A percentile compares a stretch with the other conserved stretches of the same genome.
phyloP scores from a whole-genome alignment of 2,888 invertebrate species.

The Tupiocoris notatus region DNA sequence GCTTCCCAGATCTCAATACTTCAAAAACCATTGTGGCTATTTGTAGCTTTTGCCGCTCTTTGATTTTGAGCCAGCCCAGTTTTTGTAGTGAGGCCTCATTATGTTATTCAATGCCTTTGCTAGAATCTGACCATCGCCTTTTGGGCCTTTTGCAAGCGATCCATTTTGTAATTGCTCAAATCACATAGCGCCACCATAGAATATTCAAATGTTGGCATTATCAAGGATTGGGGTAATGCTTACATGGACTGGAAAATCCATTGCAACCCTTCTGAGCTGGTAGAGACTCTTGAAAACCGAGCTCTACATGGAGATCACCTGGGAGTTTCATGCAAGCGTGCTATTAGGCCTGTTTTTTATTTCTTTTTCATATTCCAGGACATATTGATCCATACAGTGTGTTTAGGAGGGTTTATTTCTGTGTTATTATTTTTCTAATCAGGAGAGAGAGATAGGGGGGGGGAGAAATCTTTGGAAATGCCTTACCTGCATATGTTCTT shows the following conservation, averaged over 20 bases:
- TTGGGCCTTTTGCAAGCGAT: not conserved
- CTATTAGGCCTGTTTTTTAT: not conserved
- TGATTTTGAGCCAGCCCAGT: not conserved
- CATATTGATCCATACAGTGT: too few species aligned
- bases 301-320: not conserved
- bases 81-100: not conserved
- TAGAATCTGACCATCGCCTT: not conserved
- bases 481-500: constrained; percentile 69
- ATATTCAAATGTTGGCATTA: not conserved
- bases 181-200: not conserved
- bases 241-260: not conserved
- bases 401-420: too few species aligned
- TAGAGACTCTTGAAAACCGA: not conserved
- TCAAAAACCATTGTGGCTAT: not conserved
- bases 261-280: not conserved
- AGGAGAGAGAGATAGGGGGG: too few species aligned
- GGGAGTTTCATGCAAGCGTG: not conserved
- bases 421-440: too few species aligned
- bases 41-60: not conserved
- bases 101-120: not conserved
- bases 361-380: too few species aligned
- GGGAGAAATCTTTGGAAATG: too few species aligned
- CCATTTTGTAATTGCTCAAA: not conserved
- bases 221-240: not conserved
- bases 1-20: not conserved